These are phyloP conservation scores for Cheilosia vulpina DNA, from an alignment of 2,888 invertebrate genomes.

Conservation along the genomic window DNA sequence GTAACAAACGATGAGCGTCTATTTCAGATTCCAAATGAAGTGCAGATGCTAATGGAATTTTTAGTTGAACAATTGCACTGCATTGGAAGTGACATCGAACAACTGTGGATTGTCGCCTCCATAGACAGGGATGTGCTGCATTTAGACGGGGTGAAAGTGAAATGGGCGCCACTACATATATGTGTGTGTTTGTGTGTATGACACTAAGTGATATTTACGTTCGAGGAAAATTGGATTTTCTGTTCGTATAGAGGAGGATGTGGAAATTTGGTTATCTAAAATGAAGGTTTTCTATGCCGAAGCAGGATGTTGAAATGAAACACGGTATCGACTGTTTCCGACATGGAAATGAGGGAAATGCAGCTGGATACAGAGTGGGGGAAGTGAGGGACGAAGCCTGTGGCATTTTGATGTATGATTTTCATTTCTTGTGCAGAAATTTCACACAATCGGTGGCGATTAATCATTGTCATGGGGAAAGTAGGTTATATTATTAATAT, in stretches of 20 bases:
- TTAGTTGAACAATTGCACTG: constrained; percentile 64
- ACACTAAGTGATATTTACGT: constrained; percentile 65
- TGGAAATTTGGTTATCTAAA: constrained; percentile 57
- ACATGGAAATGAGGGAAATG: constrained; percentile 43
- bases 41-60: constrained; percentile 68
- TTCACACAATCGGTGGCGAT: constrained; percentile 17
- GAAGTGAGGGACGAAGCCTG: neutral
- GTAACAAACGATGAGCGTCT: constrained; percentile 28
- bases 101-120: constrained; percentile 24
- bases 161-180: neutral
- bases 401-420: constrained; percentile 38
- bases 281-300: constrained; percentile 44
- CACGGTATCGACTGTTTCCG: constrained; percentile 50
- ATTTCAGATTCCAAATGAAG: constrained; percentile 47
- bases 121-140: constrained; percentile 13
- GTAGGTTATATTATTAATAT: no score
- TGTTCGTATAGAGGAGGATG: neutral
- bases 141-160: neutral
- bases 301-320: constrained; percentile 56
- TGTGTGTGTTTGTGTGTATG: constrained; percentile 27
- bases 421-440: constrained; percentile 21
- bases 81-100: constrained; percentile 48
- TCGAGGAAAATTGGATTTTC: constrained; percentile 62
- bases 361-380: constrained; percentile 7
- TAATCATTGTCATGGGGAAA: constrained; percentile 29